Evolutionary conservation across 2,888 invertebrate species (phyloP).

Genomic region (Arge pagana): DNA sequence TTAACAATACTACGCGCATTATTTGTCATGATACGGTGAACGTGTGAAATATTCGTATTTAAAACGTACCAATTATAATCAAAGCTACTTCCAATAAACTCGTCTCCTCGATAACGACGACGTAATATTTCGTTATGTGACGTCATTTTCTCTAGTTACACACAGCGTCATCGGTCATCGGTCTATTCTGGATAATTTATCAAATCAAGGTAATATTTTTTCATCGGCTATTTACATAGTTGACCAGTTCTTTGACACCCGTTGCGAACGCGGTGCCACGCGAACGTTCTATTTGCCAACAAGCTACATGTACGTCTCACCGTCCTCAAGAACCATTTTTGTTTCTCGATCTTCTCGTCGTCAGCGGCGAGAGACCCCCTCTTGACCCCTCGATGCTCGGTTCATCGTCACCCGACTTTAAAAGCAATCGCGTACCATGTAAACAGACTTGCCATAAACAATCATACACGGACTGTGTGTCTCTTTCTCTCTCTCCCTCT

Average conservation of each 20-base stretch:
- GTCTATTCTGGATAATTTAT: slow-evolving; percentile 46
- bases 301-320: too few species aligned
- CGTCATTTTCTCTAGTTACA: slow-evolving; percentile 51
- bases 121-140: slow-evolving; percentile 39
- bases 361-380: background rate
- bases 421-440: slow-evolving; percentile 11
- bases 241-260: too few species aligned
- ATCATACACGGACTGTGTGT: background rate
- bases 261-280: too few species aligned
- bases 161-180: slow-evolving; percentile 52
- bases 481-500: too few species aligned
- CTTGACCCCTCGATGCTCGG: slow-evolving; percentile 4
- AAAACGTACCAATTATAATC: too few species aligned
- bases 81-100: too few species aligned
- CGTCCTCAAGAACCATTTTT: too few species aligned
- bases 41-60: too few species aligned
- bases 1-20: too few species aligned
- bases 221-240: too few species aligned
- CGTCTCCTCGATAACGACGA: slow-evolving; percentile 18
- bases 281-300: too few species aligned
- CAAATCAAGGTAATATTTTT: slow-evolving; percentile 27
- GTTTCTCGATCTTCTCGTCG: slow-evolving; percentile 3
- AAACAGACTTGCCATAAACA: slow-evolving; percentile 14
- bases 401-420: background rate
- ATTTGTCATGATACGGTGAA: too few species aligned